A percentile compares a stretch with the other conserved stretches of the same genome.
Evolutionary conservation across 1,140 invertebrate genomes (phyloP).

Genomic region (Procambarus virginalis): DNA sequence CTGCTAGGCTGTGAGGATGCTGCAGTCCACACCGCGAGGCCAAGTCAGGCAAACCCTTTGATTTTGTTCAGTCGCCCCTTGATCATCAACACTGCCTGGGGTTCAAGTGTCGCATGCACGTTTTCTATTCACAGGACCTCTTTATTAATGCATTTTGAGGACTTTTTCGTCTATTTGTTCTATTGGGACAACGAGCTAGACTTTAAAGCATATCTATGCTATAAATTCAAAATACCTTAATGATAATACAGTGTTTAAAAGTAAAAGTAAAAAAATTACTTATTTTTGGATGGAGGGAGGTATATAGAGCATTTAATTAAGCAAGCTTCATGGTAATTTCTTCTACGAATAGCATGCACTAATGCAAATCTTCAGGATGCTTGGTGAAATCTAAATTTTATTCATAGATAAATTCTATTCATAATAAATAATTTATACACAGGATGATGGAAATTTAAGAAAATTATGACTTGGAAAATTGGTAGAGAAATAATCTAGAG

Average conservation of each 20-base stretch:
- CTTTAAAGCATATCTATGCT: not conserved
- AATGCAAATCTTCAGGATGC: not conserved
- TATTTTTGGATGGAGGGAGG: not conserved
- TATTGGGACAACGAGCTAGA: not conserved
- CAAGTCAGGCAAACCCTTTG: conserved; percentile 61
- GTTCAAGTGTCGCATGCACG: not conserved
- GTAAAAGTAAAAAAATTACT: not conserved
- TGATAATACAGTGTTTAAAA: not conserved
- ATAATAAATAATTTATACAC: not conserved
- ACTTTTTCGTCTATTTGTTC: not conserved
- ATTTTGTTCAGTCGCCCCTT: conserved; percentile 56
- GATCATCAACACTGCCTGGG: conserved; percentile 51
- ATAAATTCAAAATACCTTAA: not conserved
- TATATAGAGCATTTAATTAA: not conserved
- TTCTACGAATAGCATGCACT: not conserved
- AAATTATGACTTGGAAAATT: not conserved
- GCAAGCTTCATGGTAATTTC: not conserved
- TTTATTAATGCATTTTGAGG: not conserved
- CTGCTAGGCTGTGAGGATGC: conserved; percentile 63
- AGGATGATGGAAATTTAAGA: not conserved
- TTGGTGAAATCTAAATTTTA: not conserved
- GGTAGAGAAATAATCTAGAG: not conserved
- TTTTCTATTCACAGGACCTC: not conserved
- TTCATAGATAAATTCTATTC: not conserved
- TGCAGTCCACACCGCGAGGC: conserved; percentile 55